Conservation (phyloP, 2,113 vertebrate species). For the Hippocampus comes region DNA sequence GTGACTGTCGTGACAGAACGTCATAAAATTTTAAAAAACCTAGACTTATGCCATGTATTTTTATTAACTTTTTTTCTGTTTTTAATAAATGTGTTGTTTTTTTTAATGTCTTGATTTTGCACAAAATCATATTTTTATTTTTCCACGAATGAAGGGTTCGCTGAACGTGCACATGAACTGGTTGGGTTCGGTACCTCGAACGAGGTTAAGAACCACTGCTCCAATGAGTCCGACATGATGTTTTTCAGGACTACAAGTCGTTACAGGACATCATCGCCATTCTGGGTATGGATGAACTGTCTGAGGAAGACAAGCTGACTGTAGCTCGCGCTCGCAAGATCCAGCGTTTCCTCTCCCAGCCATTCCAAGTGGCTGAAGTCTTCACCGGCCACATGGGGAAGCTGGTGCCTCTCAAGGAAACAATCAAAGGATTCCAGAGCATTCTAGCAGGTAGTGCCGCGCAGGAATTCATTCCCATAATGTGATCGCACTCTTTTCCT, state of each 20-base stretch:
- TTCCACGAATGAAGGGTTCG: too few species aligned
- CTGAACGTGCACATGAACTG: too few species aligned
- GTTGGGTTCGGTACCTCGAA: too few species aligned
- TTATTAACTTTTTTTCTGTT: too few species aligned
- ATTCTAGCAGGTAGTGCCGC: constrained; percentile 80
- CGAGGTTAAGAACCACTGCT: too few species aligned
- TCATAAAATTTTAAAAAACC: too few species aligned
- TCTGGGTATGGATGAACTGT: constrained; percentile 97
- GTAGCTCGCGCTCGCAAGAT: constrained; percentile 95
- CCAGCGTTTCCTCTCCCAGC: constrained; percentile 96
- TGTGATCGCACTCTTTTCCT: background rate
- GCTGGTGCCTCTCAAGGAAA: constrained; percentile 93
- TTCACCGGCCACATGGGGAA: constrained; percentile 95
- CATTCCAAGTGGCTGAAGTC: constrained; percentile 98
- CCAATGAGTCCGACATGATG: background rate
- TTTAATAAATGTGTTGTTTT: too few species aligned
- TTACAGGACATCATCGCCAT: constrained; percentile 98
- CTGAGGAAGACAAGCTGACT: constrained; percentile 94
- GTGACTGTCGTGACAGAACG: too few species aligned
- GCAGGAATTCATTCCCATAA: background rate
- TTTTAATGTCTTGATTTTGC: too few species aligned
- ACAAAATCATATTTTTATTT: too few species aligned
- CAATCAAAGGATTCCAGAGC: constrained; percentile 86
- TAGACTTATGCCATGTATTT: too few species aligned
- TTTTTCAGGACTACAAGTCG: constrained; percentile 91